Evolutionary conservation across 2,797 vertebrate genomes (phyloP).

Genomic region (Cossypha heuglini): DNA sequence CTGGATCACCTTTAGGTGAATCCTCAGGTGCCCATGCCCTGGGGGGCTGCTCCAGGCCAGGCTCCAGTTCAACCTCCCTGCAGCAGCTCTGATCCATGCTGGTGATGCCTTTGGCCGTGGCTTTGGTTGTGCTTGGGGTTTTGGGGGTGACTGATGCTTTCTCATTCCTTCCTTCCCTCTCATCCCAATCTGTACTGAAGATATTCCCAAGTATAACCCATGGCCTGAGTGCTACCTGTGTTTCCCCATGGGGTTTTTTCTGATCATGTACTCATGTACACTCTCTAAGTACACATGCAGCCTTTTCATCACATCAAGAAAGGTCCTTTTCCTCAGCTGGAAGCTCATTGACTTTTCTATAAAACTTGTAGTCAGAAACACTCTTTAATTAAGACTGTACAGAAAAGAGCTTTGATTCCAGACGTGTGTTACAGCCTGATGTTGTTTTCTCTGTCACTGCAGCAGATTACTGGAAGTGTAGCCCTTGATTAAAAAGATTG

Average conservation of each 20-base stretch:
- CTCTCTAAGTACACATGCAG: background rate
- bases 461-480: slow-evolving; percentile 16
- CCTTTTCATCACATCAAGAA: background rate
- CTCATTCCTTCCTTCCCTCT: background rate
- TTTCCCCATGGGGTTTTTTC: background rate
- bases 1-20: background rate
- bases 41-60: background rate
- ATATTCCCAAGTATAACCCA: background rate
- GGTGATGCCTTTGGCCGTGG: background rate
- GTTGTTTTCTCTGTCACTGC: slow-evolving; percentile 20
- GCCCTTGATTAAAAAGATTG: slow-evolving; percentile 48
- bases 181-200: background rate
- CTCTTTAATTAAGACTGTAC: slow-evolving; percentile 46
- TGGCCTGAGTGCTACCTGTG: background rate
- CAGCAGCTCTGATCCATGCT: background rate
- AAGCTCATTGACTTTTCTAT: slow-evolving; percentile 7
- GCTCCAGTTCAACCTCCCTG: background rate
- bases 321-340: background rate
- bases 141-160: background rate
- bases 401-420: slow-evolving; percentile 39
- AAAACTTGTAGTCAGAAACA: background rate
- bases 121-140: background rate
- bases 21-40: background rate
- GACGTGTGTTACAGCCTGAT: background rate
- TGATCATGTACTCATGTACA: background rate